A percentile compares a stretch with the other conserved stretches of the same genome.
phyloP scores from a whole-genome alignment of 2,797 vertebrate species.

The Hyperoplus lanceolatus region DNA sequence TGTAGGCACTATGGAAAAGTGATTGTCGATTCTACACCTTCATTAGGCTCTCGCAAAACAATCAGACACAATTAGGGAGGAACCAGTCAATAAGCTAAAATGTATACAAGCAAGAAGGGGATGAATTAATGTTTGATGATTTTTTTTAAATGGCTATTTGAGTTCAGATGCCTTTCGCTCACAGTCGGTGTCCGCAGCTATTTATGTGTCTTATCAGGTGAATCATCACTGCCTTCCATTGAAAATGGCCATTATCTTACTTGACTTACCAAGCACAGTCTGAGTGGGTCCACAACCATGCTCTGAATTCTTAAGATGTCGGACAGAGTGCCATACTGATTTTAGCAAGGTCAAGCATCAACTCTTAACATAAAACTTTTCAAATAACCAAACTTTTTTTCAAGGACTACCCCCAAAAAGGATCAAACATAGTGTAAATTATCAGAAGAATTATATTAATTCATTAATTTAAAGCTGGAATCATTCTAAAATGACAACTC shows the following conservation, averaged over 20 bases:
- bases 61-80: conserved; percentile 77
- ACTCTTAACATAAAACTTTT: conserved; percentile 3
- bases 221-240: conserved; percentile 53
- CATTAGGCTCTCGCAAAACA: conserved; percentile 79
- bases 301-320: conserved; percentile 29
- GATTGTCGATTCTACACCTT: conserved; percentile 65
- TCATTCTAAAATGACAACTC: background rate
- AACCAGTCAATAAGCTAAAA: conserved; percentile 68
- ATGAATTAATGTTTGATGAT: conserved; percentile 67
- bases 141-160: conserved; percentile 69
- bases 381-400: background rate
- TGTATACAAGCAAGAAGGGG: conserved; percentile 54
- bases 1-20: conserved; percentile 71
- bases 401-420: too few species aligned
- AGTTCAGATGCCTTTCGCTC: conserved; percentile 47
- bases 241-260: conserved; percentile 58
- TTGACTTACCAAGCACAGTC: conserved; percentile 46
- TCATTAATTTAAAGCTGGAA: background rate
- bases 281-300: conserved; percentile 25
- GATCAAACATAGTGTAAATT: background rate
- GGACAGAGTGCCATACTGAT: background rate
- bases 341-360: conserved; percentile 29
- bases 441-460: background rate
- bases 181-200: conserved; percentile 37
- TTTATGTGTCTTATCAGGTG: conserved; percentile 56